Base-by-base conservation (phyloP, 2,888 invertebrate genomes). In the Rhopalosiphum nymphaeae region DNA sequence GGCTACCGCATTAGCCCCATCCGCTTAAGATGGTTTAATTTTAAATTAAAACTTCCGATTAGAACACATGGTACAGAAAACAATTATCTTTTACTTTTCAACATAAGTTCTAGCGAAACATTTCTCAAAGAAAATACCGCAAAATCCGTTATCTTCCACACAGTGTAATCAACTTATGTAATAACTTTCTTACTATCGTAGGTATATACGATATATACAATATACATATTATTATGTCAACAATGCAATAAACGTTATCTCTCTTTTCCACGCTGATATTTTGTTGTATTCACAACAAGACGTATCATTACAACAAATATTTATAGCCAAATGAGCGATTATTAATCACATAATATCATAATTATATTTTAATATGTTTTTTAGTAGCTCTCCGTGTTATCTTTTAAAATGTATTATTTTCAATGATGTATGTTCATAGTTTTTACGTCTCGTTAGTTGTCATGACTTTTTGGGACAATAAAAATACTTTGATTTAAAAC, bases 211-310 rank as follows among this genome's bases (percentile, higher is more conserved):
- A 44, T 44, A 44, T 44, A 67, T 67, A 67, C n/a, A n/a, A n/a
- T 5, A 61, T n/a, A 67, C 16, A 67, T 36, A 67, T n/a, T 36
- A 67, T n/a, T 53, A 53, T 53, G 25, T 88, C 53, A 88, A 53
- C 53, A 88, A 88, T 53, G 87, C 3, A 53, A 88, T 88, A 36
- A 36, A 88, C 53, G n/a, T 88, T 88, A 88, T 88, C 53, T 88
- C 21, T 53, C 11, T 36, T n/a, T 25, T 25, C 87, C 87, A 49
- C 16, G 29, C 87, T 42, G 78, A 78, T 78, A 78, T 78, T 78
- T 78, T 36, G 7, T 78, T 36, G 36, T 36, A 78, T 78, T 78
- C 21, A 7, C 21, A 78, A 78, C 78, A 36, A 46, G 0, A 46
- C 36, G 36, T 36, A 7, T 9, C 78, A 36, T 78, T 36, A 36